Evolutionary conservation across 2,888 invertebrate species (phyloP), one percentile per base, ranked within the genome.

Genomic region (Tryphoninae sp.): DNA sequence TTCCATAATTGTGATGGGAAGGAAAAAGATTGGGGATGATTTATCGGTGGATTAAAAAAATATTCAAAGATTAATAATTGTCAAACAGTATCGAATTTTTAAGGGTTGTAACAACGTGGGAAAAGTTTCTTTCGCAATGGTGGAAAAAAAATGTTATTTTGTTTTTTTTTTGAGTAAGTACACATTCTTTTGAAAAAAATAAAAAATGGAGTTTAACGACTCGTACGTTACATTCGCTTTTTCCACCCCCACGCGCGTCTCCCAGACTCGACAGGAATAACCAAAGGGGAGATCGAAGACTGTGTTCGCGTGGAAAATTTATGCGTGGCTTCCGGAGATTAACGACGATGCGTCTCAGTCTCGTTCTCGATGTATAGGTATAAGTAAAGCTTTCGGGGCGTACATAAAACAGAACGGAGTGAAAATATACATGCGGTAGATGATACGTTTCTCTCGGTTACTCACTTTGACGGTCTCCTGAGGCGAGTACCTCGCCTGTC

Each of bases 391-490:
- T 42, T 23, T 59, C 9, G 3, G 59, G 11, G 7, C 59, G 23
- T 59, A 59, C 23, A 26, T 49, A 40, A 40, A 23, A 58, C 16
- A 40, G n/a, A 16, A n/a, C 2, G 62, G 51, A 45, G 62, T 45
- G 79, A 78, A 71, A 72, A 33, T 74, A 65, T 53, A 64, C 64
- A 26, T 64, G 62, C 23, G 55, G 61, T 49, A 33, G 33, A 42
- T 65, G 4, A 9, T 62, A 51, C n/a, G n/a, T 19, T 64, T 80
- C 80, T 23, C 67, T 58, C 65, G 42, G 68, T 79, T 73, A 82
- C 88, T 88, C 83, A 90, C 90, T 87, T 89, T 90, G 65, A 90
- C 81, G 84, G 90, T 90, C 86, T 90, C 90, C 86, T 90, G 90
- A 85, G 90, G 90, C 84, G 90, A 88, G 85, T 86, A 89, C 88